Evolutionary conservation across 2,797 vertebrate species (phyloP), one percentile per base, ranked within the genome.

Genomic region (Coranthus polyacanthus): DNA sequence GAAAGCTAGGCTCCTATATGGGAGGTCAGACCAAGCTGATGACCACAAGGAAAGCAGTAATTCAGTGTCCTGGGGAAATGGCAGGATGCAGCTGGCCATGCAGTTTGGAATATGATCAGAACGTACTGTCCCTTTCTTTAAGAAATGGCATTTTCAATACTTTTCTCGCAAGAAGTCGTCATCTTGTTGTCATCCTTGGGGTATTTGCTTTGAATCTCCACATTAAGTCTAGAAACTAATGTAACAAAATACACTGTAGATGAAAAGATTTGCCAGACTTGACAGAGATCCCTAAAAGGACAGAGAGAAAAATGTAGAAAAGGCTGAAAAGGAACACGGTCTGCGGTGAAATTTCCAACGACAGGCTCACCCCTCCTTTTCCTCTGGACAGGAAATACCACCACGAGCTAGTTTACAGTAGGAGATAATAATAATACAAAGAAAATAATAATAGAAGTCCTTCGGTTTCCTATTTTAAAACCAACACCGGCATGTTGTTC

Each of bases 41-140:
- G 87, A 83, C 89, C 77, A 59, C 77, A 84, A 68, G 36, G 74
- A 89, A 92, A 73, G 89, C 78, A 84, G 87, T 72, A 88, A 91
- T 92, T 92, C 65, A 44, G 18, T 53, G 78, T 86, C 78, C 65
- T 76, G 73, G 70, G 83, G 74, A 81, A 72, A 36, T 45, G 54
- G 66, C 52, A 64, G 47, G 46, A 68, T 75, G 58, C 87, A 78
- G 45, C 68, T 74, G 62, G 64, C 44, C 37, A 12, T 59, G 43
- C 32, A 56, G 44, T 81, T 80, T 73, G 53, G 68, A 75, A 74
- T 72, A 58, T 55, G 61, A 49, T 56, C 32, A 32, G 42, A 66
- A 43, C 24, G 9, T 51, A 54, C 32, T 67, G 46, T 43, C 60
- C 9, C 26, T 54, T 76, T 65, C 63, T 17, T 41, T 60, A 24